Conservation (phyloP, 2,888 invertebrate genomes). For the Epinotia ramella region DNA sequence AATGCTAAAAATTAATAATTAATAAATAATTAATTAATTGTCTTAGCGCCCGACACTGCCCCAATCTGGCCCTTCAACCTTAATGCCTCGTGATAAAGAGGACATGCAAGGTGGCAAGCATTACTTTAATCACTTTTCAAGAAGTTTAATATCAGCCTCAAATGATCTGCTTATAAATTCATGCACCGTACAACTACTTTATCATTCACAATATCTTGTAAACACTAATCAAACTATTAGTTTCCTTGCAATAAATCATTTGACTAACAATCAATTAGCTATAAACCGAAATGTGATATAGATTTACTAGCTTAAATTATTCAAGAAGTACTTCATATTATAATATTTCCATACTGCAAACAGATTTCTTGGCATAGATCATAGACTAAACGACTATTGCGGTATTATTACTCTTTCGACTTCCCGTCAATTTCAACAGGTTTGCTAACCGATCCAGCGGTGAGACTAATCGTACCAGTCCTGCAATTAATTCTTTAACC, state of each 20-base stretch:
- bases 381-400: slow-evolving; percentile 51
- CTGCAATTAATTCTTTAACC: slow-evolving; percentile 21
- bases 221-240: background rate
- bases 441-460: slow-evolving; percentile 36
- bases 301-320: slow-evolving; percentile 10
- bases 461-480: slow-evolving; percentile 21
- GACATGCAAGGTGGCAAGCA: too few relatives aligned
- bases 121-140: too few relatives aligned
- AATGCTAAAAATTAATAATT: too few relatives aligned
- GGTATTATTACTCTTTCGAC: slow-evolving; percentile 52
- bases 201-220: slow-evolving; percentile 12
- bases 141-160: too few relatives aligned
- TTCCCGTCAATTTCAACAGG: slow-evolving; percentile 54
- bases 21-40: too few relatives aligned
- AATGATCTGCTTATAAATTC: too few relatives aligned
- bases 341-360: slow-evolving; percentile 3
- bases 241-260: slow-evolving; percentile 5
- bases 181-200: background rate
- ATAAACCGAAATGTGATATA: background rate
- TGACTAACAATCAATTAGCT: slow-evolving; percentile 23
- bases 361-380: slow-evolving; percentile 36
- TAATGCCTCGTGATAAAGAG: too few relatives aligned
- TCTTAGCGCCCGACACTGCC: too few relatives aligned
- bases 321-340: background rate
- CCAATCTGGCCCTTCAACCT: too few relatives aligned